Evolutionary conservation across 2,113 vertebrate species (phyloP).

Genomic region (Ctenomys sociabilis): DNA sequence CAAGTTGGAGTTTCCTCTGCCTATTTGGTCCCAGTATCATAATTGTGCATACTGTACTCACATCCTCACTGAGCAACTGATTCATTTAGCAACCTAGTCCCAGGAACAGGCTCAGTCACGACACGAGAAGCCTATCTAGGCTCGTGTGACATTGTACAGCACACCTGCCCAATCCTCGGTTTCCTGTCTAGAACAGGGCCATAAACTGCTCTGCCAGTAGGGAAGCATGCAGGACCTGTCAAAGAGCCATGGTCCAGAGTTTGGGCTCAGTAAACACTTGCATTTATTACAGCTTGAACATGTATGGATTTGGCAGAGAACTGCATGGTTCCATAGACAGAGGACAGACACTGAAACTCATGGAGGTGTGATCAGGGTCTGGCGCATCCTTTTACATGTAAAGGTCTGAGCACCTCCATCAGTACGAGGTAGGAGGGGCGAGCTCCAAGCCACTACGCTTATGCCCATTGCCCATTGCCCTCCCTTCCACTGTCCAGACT

Average conservation of each 20-base stretch:
- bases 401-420: not conserved
- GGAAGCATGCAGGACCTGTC: not conserved
- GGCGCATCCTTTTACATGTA: not conserved
- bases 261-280: not conserved
- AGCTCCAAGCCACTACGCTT: not conserved
- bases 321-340: not conserved
- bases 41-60: not conserved
- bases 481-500: not conserved
- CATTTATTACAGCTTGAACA: not conserved
- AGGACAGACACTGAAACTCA: not conserved
- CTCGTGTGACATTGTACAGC: not conserved
- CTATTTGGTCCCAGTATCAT: not conserved
- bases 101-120: not conserved
- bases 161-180: not conserved
- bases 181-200: not conserved
- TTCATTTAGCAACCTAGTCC: not conserved
- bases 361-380: not conserved
- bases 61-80: not conserved
- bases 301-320: not conserved
- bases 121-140: not conserved
- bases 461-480: slow-evolving; percentile 4
- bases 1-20: not conserved
- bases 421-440: not conserved
- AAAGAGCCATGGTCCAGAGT: not conserved
- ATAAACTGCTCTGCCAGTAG: not conserved